Conservation (phyloP, 1,140 invertebrate genomes). For the Wasmannia auropunctata region DNA sequence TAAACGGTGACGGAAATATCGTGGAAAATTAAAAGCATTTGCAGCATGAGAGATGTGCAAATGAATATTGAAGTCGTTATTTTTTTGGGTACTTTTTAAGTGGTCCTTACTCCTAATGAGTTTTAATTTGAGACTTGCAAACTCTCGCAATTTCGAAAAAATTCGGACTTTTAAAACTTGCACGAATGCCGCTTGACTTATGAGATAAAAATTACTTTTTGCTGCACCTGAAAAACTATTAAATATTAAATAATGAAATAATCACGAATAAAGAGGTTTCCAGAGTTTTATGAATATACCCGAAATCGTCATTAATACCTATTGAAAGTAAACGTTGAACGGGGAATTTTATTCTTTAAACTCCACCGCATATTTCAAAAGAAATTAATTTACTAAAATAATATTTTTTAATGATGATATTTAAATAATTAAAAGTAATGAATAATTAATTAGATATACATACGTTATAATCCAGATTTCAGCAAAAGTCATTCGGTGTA, state of each 20-base stretch:
- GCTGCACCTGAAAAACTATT: neutral
- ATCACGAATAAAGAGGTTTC: neutral
- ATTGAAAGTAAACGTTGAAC: too few relatives aligned
- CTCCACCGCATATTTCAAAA: neutral
- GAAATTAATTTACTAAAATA: neutral
- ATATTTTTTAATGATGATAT: neutral
- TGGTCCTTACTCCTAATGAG: neutral
- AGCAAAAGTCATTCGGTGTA: neutral
- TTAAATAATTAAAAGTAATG: neutral
- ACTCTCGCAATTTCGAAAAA: neutral
- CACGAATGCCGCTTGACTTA: neutral
- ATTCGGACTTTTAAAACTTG: neutral
- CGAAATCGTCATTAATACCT: neutral
- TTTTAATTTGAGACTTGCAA: neutral
- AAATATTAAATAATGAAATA: neutral
- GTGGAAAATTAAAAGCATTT: neutral
- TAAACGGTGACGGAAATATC: constrained; percentile 44
- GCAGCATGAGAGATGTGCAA: neutral
- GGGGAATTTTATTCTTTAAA: too few relatives aligned
- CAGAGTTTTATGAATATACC: neutral
- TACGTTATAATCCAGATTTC: neutral
- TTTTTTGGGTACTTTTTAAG: neutral
- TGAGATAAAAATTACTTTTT: neutral
- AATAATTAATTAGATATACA: neutral
- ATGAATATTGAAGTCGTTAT: neutral